Evolutionary conservation across 2,888 invertebrate species (phyloP).

Genomic region (Nemapogon koenigi): DNA sequence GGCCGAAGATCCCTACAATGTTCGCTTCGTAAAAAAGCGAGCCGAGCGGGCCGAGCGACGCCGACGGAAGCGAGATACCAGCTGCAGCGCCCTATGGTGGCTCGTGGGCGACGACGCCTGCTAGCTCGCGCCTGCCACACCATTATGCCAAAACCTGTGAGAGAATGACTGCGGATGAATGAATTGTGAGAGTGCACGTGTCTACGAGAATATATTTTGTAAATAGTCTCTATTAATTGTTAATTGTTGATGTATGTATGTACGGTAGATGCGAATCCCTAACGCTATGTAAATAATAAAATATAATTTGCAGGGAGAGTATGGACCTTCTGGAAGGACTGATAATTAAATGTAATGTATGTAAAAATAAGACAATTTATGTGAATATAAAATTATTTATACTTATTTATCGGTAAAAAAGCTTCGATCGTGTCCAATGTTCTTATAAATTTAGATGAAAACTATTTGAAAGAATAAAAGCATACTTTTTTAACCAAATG

Average conservation of each 20-base stretch:
- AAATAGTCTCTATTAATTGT: constrained; percentile 65
- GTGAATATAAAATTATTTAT: constrained; percentile 66
- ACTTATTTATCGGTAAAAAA: constrained; percentile 66
- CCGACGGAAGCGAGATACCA: constrained; percentile 71
- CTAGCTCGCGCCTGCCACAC: constrained; percentile 58
- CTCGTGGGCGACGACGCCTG: constrained; percentile 50
- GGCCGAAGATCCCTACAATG: constrained; percentile 95
- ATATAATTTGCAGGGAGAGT: constrained; percentile 62
- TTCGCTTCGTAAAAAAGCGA: constrained; percentile 86
- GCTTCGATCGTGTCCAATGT: constrained; percentile 66
- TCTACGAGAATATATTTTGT: constrained; percentile 55
- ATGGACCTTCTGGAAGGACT: constrained; percentile 66
- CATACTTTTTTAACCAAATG: constrained; percentile 65
- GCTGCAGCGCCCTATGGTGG: constrained; percentile 54
- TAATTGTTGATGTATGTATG: constrained; percentile 66
- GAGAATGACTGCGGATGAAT: constrained; percentile 42
- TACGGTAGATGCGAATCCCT: constrained; percentile 63
- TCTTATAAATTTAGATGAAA: constrained; percentile 66
- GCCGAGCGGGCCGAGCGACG: constrained; percentile 74
- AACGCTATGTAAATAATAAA: constrained; percentile 63
- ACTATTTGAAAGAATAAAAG: constrained; percentile 65
- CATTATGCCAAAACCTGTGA: constrained; percentile 55
- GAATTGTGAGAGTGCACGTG: constrained; percentile 31
- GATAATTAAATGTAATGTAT: constrained; percentile 65
- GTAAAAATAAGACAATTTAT: constrained; percentile 61